Evolutionary conservation across 2,888 invertebrate genomes (phyloP).

Genomic region (Leptura quadrifasciata): DNA sequence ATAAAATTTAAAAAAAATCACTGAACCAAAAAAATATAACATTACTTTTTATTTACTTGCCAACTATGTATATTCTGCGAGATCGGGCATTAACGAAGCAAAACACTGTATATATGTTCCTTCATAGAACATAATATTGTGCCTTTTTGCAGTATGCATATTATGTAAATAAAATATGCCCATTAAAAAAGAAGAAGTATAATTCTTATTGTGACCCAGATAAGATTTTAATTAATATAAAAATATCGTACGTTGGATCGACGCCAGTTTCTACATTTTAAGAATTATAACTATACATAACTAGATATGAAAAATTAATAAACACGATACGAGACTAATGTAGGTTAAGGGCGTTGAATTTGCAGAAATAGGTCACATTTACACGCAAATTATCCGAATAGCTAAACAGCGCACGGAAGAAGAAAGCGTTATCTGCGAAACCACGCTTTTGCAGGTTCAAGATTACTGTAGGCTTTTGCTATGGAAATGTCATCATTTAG

Average conservation of each 20-base stretch:
- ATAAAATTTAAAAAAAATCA: too few species aligned
- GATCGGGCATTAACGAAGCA: too few species aligned
- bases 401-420: slow-evolving; percentile 7
- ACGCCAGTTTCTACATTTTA: background rate
- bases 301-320: slow-evolving; percentile 26
- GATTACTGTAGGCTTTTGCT: background rate
- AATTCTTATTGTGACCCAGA: too few species aligned
- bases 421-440: background rate
- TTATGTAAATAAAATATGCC: too few species aligned
- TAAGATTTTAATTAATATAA: background rate
- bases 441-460: background rate
- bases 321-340: slow-evolving; percentile 8
- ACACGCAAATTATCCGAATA: slow-evolving; percentile 36
- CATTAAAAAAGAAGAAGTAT: too few species aligned
- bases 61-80: too few species aligned
- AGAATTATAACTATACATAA: slow-evolving; percentile 17
- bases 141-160: too few species aligned
- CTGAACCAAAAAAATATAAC: too few species aligned
- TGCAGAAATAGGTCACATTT: slow-evolving; percentile 33
- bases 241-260: background rate
- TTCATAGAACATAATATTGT: too few species aligned
- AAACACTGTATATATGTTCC: too few species aligned
- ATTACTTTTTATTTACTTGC: too few species aligned
- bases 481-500: background rate
- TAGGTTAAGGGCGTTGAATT: slow-evolving; percentile 34